Percentiles rank a stretch among this genome's conserved stretches.
Conservation (phyloP, 2,797 vertebrate genomes). For the Chanos chanos region DNA sequence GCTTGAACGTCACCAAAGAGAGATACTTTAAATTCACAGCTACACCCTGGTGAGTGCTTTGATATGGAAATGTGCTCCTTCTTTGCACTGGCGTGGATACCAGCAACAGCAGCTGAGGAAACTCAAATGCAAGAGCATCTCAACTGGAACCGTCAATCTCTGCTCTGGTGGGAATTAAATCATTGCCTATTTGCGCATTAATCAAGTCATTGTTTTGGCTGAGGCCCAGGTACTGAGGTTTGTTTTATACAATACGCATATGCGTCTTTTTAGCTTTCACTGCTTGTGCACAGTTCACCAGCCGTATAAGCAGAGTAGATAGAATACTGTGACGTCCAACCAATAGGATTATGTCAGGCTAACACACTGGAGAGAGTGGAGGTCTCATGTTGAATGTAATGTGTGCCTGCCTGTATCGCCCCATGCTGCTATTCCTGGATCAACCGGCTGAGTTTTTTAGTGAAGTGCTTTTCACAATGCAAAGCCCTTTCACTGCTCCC, state of each 20-base stretch:
- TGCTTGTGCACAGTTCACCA: constrained; percentile 13
- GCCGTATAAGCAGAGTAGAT: too few relatives aligned
- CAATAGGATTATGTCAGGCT: too few relatives aligned
- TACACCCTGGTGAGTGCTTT: constrained; percentile 63
- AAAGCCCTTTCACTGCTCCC: constrained; percentile 16
- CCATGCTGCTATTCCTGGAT: constrained; percentile 22
- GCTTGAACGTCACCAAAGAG: constrained; percentile 64
- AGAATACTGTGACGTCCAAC: too few relatives aligned
- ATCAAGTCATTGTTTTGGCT: constrained; percentile 26
- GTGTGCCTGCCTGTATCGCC: constrained; percentile 28
- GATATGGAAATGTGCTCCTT: constrained; percentile 81
- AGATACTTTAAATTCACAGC: constrained; percentile 72
- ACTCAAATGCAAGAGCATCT: constrained; percentile 25
- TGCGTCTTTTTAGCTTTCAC: constrained; percentile 9
- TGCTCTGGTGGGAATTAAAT: constrained; percentile 31
- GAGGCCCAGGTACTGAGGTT: constrained; percentile 11
- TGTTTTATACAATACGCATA: constrained; percentile 5
- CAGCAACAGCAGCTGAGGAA: constrained; percentile 64
- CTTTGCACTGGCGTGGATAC: constrained; percentile 66
- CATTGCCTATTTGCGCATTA: constrained; percentile 26
- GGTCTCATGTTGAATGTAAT: constrained; percentile 23
- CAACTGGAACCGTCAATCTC: constrained; percentile 19
- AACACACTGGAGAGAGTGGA: constrained; percentile 30
- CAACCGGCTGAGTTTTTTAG: constrained; percentile 28
- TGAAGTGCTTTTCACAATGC: constrained; percentile 8